phyloP scores from a whole-genome alignment of 2,797 vertebrate genomes.

The Oryzias sinensis region DNA sequence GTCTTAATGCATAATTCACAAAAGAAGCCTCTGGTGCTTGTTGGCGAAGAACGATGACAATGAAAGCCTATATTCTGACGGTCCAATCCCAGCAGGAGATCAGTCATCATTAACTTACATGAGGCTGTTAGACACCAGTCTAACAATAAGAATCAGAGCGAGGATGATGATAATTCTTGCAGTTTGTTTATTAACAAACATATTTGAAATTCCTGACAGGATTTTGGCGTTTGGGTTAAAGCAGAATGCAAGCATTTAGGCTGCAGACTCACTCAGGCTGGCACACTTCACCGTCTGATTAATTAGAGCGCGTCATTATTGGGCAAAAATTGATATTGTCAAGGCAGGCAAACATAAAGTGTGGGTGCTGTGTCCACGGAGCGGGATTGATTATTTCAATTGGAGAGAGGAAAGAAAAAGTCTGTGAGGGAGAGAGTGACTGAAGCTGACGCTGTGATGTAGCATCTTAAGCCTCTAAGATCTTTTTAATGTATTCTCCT shows the following conservation, averaged over 20 bases:
- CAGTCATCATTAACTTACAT: too few relatives aligned
- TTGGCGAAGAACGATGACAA: too few relatives aligned
- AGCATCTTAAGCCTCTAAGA: constrained; percentile 97
- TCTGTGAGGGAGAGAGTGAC: constrained; percentile 78
- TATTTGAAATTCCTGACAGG: too few relatives aligned
- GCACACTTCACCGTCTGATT: neutral
- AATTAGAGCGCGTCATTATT: neutral
- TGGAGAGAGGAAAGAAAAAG: constrained; percentile 66
- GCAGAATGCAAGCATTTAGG: too few relatives aligned
- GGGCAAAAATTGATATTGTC: constrained; percentile 46
- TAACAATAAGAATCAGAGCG: too few relatives aligned
- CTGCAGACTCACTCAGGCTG: neutral
- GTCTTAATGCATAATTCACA: neutral
- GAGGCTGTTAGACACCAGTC: too few relatives aligned
- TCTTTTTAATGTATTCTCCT: constrained; percentile 98
- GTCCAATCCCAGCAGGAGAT: too few relatives aligned
- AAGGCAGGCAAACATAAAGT: constrained; percentile 46
- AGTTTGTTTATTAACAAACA: too few relatives aligned
- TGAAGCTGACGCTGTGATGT: constrained; percentile 89
- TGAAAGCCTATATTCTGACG: too few relatives aligned
- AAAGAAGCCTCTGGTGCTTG: neutral
- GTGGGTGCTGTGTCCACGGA: constrained; percentile 70
- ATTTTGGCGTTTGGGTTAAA: too few relatives aligned
- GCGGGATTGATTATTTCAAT: constrained; percentile 89
- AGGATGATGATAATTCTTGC: too few relatives aligned